Evolutionary conservation across 2,797 vertebrate species (phyloP), one percentile per base, ranked within the genome.

Genomic region (Arnoldichthys spilopterus): DNA sequence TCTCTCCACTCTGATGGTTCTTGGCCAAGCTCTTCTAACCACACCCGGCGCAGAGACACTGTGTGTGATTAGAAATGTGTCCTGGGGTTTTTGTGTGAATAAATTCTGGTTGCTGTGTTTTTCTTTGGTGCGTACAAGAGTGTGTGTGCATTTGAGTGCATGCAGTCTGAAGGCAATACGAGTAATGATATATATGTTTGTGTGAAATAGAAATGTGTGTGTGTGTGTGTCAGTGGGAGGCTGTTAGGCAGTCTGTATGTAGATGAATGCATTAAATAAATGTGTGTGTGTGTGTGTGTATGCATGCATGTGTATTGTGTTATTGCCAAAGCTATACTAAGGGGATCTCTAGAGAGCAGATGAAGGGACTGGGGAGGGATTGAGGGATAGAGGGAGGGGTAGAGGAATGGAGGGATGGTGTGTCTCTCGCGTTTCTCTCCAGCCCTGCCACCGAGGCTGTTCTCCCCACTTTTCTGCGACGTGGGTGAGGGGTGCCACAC

Each of bases 381-480:
- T 80, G 82, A 76, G 84, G 86, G 84, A 47, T 63, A 69, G 56
- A 73, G 64, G 62, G 56, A n/a, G 37, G 58, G 74, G 53, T 20
- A 78, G 72, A 40, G 18, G 75, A 77, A 63, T 71, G 22, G 49
- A 78, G 85, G 75, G 80, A 87, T 86, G 91, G 88, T 93, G 86
- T 93, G 84, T 94, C 87, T 93, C 86, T 93, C 91, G 90, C 90
- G 87, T 94, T 90, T 94, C 91, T 94, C 93, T 93, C 90, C 92
- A 94, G 92, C 91, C 74, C 68, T 91, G 92, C 90, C 93, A 92
- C 88, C 91, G 91, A 92, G 90, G 61, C 92, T 90, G 86, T 90
- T 87, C 91, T 90, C 89, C 75, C 91, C 90, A 90, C 91, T 88
- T 77, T 77, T 74, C 54, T 40, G 66, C 51, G 63, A 71, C 70